Base-by-base conservation (phyloP, 2,113 vertebrate genomes). In the Amphiprion ocellaris region DNA sequence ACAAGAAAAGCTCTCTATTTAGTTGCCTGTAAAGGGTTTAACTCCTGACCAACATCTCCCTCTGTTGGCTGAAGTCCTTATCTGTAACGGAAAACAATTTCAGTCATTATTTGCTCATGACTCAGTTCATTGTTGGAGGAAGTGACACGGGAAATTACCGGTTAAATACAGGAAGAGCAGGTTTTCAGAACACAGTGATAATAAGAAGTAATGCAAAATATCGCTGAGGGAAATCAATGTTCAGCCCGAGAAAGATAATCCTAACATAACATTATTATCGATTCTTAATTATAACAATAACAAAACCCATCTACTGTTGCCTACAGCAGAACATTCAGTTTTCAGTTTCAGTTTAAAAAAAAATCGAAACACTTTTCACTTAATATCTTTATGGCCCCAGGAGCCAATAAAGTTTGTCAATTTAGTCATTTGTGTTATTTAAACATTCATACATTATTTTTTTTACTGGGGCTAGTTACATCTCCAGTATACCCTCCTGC, bases 31-130 rank as follows among this genome's bases (percentile, higher is more conserved):
- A 7, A 9, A 2, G 21, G 16, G 0, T 71, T 69, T 49, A 15
- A 37, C 17, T 46, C 4, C 50, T 49, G 69, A 69, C 21, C 75
- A 77, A 82, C 47, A 76, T 9, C 68, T 37, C 86, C 89, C 85
- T 70, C 87, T 92, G 49, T 72, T 91, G 90, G 87, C 14, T 16
- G 19, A 10, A 49, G 2, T 2, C 28, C 53, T 79, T 28, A 81
- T 14, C 49, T 76, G 58, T 84, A 75, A 55, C 46, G 19, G 5
- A 53, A 74, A 54, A 67, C 69, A 2, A 26, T 16, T 30, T 47
- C 44, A 26, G 19, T 46, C n/a, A 14, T 47, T 28, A 17, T 54
- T 23, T 58, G 8, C 16, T 71, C n/a, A 41, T 41, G 21, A 70
- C 58, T 60, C 14, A 37, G 75, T 24, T 47, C 8, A 69, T 49